Conservation (phyloP, 2,113 vertebrate genomes). For the Numida meleagris region DNA sequence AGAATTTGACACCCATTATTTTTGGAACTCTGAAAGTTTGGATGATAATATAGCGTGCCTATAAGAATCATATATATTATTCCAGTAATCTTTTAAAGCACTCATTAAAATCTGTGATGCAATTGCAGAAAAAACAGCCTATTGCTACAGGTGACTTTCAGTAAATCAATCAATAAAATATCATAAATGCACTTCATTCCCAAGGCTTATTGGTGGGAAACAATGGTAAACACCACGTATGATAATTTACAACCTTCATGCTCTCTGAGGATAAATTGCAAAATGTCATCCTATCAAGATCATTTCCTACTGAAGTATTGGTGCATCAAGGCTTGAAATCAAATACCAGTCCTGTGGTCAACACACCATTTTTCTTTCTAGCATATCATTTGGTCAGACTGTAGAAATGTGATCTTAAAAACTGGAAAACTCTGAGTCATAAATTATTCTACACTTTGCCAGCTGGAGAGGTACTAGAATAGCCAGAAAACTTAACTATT, state of each 20-base stretch:
- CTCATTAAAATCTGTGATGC: neutral
- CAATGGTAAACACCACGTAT: conserved; percentile 5
- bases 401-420: neutral
- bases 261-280: neutral
- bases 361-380: conserved; percentile 26
- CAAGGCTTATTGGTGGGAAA: conserved; percentile 27
- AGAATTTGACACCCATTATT: neutral
- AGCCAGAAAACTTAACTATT: neutral
- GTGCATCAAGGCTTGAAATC: conserved; percentile 50
- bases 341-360: neutral
- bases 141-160: neutral
- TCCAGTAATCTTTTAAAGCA: neutral
- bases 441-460: neutral
- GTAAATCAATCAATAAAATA: conserved; percentile 21
- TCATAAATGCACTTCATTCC: neutral
- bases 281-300: neutral
- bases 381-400: neutral
- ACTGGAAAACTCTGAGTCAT: neutral
- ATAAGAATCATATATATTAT: neutral
- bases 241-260: conserved; percentile 31
- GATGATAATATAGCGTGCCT: neutral
- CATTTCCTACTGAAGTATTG: conserved; percentile 6
- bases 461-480: neutral
- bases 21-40: neutral
- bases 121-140: neutral